Conservation (phyloP, 2,888 invertebrate genomes). For the Lithodes maja region DNA sequence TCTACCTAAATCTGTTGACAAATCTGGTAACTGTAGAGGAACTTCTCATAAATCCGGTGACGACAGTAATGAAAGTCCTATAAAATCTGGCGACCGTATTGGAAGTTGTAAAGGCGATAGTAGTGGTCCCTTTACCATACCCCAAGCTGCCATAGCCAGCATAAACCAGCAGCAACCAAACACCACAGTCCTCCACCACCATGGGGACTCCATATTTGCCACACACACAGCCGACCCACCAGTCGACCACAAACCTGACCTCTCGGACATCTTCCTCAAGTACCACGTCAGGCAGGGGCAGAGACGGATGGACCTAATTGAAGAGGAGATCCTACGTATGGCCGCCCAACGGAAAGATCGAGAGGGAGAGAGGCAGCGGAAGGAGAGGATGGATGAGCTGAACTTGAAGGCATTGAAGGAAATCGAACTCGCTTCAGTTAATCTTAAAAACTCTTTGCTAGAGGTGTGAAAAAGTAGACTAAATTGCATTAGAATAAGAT, state of each 20-base stretch:
- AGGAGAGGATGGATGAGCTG: not conserved
- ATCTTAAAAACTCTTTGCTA: not conserved
- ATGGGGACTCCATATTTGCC: not conserved
- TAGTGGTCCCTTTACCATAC: not conserved
- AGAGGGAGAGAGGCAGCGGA: not conserved
- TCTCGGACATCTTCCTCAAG: not conserved
- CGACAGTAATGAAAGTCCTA: no score
- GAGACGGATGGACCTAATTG: not conserved
- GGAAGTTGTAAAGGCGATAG: not conserved
- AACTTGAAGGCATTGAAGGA: not conserved
- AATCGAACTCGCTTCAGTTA: not conserved
- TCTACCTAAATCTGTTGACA: no score
- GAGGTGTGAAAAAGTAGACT: not conserved
- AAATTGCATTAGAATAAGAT: no score
- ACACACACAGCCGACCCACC: not conserved
- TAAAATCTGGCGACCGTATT: no score
- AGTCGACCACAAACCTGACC: not conserved
- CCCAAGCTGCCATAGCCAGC: not conserved
- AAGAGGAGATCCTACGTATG: not conserved
- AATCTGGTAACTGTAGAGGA: no score
- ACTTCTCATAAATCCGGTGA: no score
- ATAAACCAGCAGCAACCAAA: slow-evolving; percentile 2
- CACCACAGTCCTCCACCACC: slow-evolving; percentile 2
- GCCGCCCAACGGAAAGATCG: not conserved
- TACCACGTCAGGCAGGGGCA: not conserved